Conservation (phyloP, 2,113 vertebrate species). For the Sinocyclocheilus anshuiensis region DNA sequence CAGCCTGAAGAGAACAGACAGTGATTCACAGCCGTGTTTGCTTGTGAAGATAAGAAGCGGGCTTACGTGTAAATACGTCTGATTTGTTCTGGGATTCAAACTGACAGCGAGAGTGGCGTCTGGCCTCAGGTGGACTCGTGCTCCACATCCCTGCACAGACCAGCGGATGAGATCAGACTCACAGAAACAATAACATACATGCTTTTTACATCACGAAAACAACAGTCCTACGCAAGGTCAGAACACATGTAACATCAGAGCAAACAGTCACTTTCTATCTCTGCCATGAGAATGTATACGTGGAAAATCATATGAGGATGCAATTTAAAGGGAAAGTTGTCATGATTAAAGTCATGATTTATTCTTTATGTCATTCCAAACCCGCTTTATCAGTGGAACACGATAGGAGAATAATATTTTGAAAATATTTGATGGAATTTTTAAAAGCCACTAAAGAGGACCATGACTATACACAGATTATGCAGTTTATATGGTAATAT, state of each 20-base stretch:
- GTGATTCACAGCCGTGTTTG: slow-evolving; percentile 30
- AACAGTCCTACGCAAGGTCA: background rate
- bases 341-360: background rate
- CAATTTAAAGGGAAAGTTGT: background rate
- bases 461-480: background rate
- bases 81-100: slow-evolving; percentile 28
- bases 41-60: background rate
- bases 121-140: slow-evolving; percentile 14
- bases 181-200: slow-evolving; percentile 11
- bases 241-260: background rate
- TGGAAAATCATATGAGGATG: background rate
- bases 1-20: slow-evolving; percentile 14
- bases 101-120: background rate
- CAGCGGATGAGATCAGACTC: slow-evolving; percentile 9
- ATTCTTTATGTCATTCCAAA: background rate
- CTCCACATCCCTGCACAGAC: slow-evolving; percentile 21
- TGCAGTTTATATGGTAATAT: background rate
- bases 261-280: background rate
- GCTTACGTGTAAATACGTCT: slow-evolving; percentile 26
- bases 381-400: background rate
- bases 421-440: background rate
- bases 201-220: background rate
- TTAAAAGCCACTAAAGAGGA: background rate
- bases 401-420: background rate
- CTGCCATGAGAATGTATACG: background rate